These are phyloP conservation scores for Cygnus atratus DNA, from an alignment of 2,113 vertebrate species.

Conservation along the genomic window DNA sequence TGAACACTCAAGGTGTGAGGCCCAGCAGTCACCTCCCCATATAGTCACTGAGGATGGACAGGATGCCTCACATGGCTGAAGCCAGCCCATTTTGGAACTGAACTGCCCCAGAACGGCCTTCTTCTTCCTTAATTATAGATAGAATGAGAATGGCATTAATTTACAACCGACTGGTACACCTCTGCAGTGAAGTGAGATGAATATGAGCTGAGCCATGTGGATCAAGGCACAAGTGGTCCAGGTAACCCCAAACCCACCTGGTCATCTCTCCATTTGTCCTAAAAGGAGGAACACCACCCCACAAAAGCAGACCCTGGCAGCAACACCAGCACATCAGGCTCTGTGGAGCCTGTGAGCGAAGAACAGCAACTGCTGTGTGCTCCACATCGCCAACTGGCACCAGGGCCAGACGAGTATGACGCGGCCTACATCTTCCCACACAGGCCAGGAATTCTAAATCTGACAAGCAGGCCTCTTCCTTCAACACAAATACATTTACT, in stretches of 20 bases:
- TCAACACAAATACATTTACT: neutral
- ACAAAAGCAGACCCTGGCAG: neutral
- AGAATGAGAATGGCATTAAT: neutral
- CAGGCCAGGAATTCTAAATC: neutral
- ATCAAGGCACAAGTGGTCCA: fast-evolving
- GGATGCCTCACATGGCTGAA: neutral
- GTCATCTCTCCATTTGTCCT: neutral
- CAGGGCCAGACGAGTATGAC: fast-evolving
- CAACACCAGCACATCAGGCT: neutral
- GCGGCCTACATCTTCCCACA: fast-evolving
- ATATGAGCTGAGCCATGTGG: neutral
- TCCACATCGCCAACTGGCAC: fast-evolving
- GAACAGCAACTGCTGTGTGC: fast-evolving
- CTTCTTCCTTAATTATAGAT: neutral
- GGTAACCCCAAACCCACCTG: neutral
- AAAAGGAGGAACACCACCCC: neutral
- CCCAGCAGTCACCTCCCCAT: neutral
- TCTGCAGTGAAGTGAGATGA: fast-evolving
- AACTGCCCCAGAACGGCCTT: neutral
- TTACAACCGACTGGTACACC: neutral
- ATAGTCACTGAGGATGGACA: neutral
- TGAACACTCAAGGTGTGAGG: neutral
- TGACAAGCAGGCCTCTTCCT: neutral
- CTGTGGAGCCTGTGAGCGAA: neutral
- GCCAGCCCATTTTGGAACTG: neutral